Percentiles rank a stretch among this genome's conserved stretches.
Conservation (phyloP, 2,797 vertebrate species). For the Myotis findleyi region DNA sequence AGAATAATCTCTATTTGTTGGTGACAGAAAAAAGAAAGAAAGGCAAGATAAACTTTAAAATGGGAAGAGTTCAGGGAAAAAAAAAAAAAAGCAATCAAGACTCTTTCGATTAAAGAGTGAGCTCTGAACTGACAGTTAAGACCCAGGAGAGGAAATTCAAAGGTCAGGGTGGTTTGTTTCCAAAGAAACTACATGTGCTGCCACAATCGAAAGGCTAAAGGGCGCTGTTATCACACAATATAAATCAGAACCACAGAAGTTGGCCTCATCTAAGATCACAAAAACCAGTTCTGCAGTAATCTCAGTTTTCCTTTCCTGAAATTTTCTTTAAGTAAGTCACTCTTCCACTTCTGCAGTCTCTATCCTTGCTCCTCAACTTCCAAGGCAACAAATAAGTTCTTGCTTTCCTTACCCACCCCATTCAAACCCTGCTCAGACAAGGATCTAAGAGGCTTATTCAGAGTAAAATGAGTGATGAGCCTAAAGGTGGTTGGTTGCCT, state of each 20-base stretch:
- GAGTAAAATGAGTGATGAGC: neutral
- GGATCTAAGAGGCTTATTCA: neutral
- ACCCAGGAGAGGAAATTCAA: slow-evolving; percentile 38
- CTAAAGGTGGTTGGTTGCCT: neutral
- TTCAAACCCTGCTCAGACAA: neutral
- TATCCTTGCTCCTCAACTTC: neutral
- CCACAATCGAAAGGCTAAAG: neutral
- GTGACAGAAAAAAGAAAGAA: neutral
- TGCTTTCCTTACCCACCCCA: neutral
- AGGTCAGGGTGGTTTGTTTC: neutral
- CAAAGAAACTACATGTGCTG: neutral
- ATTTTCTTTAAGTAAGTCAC: neutral
- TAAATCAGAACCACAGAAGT: neutral
- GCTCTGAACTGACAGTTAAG: slow-evolving; percentile 10
- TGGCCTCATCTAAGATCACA: neutral
- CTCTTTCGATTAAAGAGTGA: neutral
- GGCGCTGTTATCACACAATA: neutral
- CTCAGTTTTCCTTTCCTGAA: neutral
- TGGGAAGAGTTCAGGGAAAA: neutral
- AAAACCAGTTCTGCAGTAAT: neutral
- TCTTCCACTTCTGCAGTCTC: neutral
- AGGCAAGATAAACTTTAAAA: neutral
- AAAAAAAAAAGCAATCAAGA: neutral
- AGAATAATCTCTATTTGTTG: neutral
- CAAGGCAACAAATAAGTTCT: neutral